A percentile compares a stretch with the other conserved stretches of the same genome.
phyloP scores from a whole-genome alignment of 2,888 invertebrate genomes.

The Tiliacea citrago region DNA sequence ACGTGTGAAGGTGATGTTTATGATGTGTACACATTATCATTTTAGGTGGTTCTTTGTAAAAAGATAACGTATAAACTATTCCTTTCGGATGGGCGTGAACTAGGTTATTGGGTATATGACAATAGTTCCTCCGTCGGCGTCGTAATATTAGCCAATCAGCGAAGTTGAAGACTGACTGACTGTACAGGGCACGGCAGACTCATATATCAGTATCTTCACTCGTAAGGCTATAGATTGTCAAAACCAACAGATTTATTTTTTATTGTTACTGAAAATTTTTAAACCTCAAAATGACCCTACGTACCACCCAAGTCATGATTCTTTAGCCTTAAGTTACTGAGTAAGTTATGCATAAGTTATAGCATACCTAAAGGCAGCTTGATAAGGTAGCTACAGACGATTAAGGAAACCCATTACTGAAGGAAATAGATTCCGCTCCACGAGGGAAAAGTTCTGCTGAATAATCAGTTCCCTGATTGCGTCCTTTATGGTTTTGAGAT shows the following conservation, averaged over 20 bases:
- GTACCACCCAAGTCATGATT: slow-evolving; percentile 3
- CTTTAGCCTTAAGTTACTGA: not conserved
- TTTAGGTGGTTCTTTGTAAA: not conserved
- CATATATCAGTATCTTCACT: not conserved
- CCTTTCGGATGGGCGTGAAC: not conserved
- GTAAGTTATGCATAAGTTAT: slow-evolving; percentile 16
- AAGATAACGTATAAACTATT: not conserved
- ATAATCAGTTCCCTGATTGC: slow-evolving; percentile 18
- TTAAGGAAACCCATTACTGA: slow-evolving; percentile 43
- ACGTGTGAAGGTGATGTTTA: slow-evolving; percentile 5
- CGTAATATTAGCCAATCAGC: not conserved
- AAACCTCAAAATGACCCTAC: not conserved
- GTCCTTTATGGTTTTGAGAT: not conserved
- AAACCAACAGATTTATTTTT: not conserved
- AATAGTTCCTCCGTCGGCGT: not conserved
- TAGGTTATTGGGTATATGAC: not conserved
- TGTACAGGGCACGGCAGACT: not conserved
- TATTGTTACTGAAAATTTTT: not conserved
- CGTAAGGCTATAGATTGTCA: not conserved
- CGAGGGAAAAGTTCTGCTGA: slow-evolving; percentile 33
- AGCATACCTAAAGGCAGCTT: slow-evolving; percentile 4
- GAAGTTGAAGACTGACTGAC: not conserved
- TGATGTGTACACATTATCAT: not conserved
- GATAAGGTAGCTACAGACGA: slow-evolving; percentile 9
- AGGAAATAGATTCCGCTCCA: slow-evolving; percentile 46